A percentile compares a stretch with the other conserved stretches of the same genome.
These are phyloP conservation scores for Lithobius niger DNA, from an alignment of 1,140 invertebrate genomes.

Conservation along the genomic window DNA sequence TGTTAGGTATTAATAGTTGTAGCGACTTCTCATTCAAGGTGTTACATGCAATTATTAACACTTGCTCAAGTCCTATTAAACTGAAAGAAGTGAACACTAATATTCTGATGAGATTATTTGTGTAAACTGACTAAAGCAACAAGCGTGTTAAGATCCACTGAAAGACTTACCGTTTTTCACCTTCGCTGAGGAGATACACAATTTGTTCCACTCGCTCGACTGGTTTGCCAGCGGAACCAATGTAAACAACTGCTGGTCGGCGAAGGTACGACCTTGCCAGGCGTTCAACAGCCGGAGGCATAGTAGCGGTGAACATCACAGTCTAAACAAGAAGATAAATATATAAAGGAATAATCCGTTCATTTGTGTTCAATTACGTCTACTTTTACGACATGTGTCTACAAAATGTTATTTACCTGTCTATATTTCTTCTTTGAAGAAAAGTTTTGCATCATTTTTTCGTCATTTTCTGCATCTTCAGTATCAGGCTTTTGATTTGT, in stretches of 20 bases:
- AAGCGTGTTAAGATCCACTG: too few relatives aligned
- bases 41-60: too few relatives aligned
- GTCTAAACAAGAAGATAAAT: conserved; percentile 46
- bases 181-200: conserved; percentile 86
- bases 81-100: too few relatives aligned
- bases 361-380: background rate
- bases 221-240: conserved; percentile 96
- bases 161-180: conserved; percentile 66
- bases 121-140: too few relatives aligned
- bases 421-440: conserved; percentile 95
- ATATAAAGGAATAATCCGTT: background rate
- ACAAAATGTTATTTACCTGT: conserved; percentile 41
- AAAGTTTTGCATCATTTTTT: conserved; percentile 82
- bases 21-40: too few relatives aligned
- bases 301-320: conserved; percentile 99
- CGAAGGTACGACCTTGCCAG: conserved; percentile 88
- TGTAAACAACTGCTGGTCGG: conserved; percentile 93
- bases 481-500: conserved; percentile 97
- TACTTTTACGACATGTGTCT: background rate
- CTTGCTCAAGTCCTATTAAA: too few relatives aligned
- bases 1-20: too few relatives aligned
- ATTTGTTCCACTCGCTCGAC: conserved; percentile 97
- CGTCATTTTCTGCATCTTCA: conserved; percentile 95
- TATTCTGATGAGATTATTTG: too few relatives aligned
- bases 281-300: conserved; percentile 95